These are phyloP conservation scores for Caenorhabditis zanzibari DNA, from an alignment of 2,888 invertebrate species.

Conservation along the genomic window DNA sequence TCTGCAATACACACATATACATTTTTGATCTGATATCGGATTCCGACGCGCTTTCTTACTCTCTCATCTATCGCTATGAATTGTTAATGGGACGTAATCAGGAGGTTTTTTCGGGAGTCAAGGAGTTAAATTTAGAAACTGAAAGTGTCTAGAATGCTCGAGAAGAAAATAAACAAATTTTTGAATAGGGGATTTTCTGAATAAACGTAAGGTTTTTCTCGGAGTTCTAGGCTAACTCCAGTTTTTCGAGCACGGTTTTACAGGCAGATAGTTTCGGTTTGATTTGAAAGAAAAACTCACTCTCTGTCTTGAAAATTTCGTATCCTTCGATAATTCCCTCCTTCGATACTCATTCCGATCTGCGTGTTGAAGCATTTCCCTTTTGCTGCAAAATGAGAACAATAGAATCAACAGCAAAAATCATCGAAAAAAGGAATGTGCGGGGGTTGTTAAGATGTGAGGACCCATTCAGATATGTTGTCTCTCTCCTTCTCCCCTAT, in stretches of 20 bases:
- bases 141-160: background rate
- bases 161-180: too few relatives aligned
- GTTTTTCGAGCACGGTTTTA: too few relatives aligned
- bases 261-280: too few relatives aligned
- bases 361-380: slow-evolving; percentile 71
- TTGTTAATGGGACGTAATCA: slow-evolving; percentile 57
- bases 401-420: slow-evolving; percentile 59
- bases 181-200: too few relatives aligned
- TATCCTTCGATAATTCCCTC: slow-evolving; percentile 67
- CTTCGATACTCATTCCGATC: slow-evolving; percentile 66
- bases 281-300: too few relatives aligned
- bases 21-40: slow-evolving; percentile 54
- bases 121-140: slow-evolving; percentile 36
- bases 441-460: slow-evolving; percentile 35
- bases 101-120: slow-evolving; percentile 8
- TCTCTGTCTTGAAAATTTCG: slow-evolving; percentile 59
- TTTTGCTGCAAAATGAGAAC: slow-evolving; percentile 56
- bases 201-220: too few relatives aligned
- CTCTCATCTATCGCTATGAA: slow-evolving; percentile 37
- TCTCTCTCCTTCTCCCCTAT: background rate
- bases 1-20: slow-evolving; percentile 61
- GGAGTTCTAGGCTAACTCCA: too few relatives aligned
- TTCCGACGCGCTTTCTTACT: slow-evolving; percentile 37
- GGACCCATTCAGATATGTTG: slow-evolving; percentile 20
- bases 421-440: slow-evolving; percentile 15